These are phyloP conservation scores for Naja naja DNA, from an alignment of 2,113 vertebrate genomes.

Conservation along the genomic window DNA sequence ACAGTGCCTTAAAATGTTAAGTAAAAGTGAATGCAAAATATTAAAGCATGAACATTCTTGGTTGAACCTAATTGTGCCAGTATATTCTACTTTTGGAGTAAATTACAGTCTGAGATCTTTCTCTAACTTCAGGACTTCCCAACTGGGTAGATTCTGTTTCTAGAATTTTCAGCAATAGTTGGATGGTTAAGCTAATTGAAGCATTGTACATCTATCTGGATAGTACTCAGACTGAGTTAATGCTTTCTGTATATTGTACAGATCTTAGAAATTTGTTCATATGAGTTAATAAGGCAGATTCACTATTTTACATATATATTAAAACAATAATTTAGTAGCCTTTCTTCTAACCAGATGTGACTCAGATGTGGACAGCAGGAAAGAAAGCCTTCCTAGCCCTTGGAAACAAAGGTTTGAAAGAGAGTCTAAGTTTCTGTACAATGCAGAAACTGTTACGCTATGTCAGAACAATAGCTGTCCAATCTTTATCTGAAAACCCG, in stretches of 20 bases:
- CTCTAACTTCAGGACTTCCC: neutral
- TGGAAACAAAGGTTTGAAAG: neutral
- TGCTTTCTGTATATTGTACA: neutral
- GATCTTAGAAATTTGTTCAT: neutral
- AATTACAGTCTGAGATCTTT: neutral
- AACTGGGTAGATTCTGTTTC: neutral
- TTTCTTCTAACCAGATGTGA: neutral
- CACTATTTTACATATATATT: neutral
- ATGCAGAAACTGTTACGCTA: neutral
- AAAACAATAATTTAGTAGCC: neutral
- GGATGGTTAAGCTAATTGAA: neutral
- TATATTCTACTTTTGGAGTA: neutral
- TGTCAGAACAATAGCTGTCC: neutral
- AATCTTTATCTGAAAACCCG: neutral
- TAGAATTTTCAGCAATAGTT: neutral
- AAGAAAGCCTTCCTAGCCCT: neutral
- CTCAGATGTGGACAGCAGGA: neutral
- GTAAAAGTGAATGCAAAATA: neutral
- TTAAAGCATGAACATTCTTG: neutral
- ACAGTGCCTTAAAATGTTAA: slow-evolving; percentile 7
- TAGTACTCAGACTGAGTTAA: neutral
- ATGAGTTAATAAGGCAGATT: neutral
- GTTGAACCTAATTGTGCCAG: neutral
- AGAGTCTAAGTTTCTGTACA: neutral
- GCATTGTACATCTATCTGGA: neutral